Base-by-base conservation (phyloP, 1,140 invertebrate species). In the Sarcophaga bullata region DNA sequence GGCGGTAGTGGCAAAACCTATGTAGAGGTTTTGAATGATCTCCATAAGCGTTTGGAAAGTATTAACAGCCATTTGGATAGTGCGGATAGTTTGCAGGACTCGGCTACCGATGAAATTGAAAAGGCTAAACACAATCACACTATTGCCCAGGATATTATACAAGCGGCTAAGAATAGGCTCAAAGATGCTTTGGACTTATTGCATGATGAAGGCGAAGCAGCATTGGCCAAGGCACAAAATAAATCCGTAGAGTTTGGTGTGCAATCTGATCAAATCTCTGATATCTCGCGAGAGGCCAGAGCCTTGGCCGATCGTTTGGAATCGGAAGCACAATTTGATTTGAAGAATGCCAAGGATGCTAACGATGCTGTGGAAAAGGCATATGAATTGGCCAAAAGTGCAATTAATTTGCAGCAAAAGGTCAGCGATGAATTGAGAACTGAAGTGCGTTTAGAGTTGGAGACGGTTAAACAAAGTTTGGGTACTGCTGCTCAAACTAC, bases 181-280 rank as follows among this genome's bases (percentile, higher is more conserved):
- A 93, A 95, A 92, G 92, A 93, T 81, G 94, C 95, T 3, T 90
- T 95, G 81, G 93, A 95, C 84, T 95, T 95, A 84, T 91, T 98
- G 25, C 94, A 95, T 80, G 94, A 93, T 0, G 96, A 98, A 87
- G 97, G 97, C 6, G 92, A 92, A 25, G 92, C 92, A 37, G 96
- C 97, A 0, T 90, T 98, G 68, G 90, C 93, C 1, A 94, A 95
- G 85, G 97, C 97, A 0, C 93, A 94, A 86, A 94, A 95, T 85
- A 94, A 96, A 62, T 96, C 97, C 0, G 93, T 94, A 72, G 94
- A 96, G 90, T 96, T 97, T 89, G 97, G 97, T 8, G 95, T 97
- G 84, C 96, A 98, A 87, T 98, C 96, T 17, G 92, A 95, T 37
- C 94, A 96, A 85, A 98, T 99, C 95, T 97, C 97, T 1, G 92